A percentile compares a stretch with the other conserved stretches of the same genome.
Evolutionary conservation across 2,888 invertebrate species (phyloP).

Genomic region (Caenorhabditis japonica): DNA sequence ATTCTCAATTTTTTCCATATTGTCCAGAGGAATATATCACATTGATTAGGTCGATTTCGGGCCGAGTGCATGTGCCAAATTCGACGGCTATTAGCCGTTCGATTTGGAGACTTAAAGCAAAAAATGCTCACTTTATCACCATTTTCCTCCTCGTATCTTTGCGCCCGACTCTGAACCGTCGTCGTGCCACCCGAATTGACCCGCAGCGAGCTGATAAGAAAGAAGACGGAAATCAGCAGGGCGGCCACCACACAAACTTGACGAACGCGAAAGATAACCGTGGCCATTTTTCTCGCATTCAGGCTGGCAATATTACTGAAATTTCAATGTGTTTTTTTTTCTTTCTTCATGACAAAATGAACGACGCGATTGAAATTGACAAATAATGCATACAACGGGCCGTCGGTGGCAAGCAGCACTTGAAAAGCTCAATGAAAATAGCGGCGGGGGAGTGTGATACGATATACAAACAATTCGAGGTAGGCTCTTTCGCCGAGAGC

Average conservation of each 20-base stretch:
- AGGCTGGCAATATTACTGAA: slow-evolving; percentile 30
- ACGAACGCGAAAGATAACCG: slow-evolving; percentile 30
- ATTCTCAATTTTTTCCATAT: too few species aligned
- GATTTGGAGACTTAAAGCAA: too few species aligned
- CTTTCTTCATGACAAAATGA: too few species aligned
- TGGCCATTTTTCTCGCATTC: slow-evolving; percentile 27
- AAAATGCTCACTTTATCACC: slow-evolving; percentile 13
- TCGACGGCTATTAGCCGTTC: too few species aligned
- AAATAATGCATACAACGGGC: slow-evolving; percentile 3
- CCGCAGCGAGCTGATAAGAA: slow-evolving; percentile 25
- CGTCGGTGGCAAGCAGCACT: background rate
- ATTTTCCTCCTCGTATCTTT: slow-evolving; percentile 23
- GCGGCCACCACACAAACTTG: slow-evolving; percentile 35
- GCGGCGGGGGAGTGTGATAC: slow-evolving; percentile 12
- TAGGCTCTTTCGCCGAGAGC: too few species aligned
- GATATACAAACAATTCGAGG: slow-evolving; percentile 33
- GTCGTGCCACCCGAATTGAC: slow-evolving; percentile 11
- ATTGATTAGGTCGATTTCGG: too few species aligned
- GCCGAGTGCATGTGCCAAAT: too few species aligned
- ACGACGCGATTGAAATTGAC: too few species aligned
- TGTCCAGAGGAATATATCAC: too few species aligned
- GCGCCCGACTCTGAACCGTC: slow-evolving; percentile 12
- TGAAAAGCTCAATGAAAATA: slow-evolving; percentile 2
- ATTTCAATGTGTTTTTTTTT: background rate
- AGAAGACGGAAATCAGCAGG: slow-evolving; percentile 27